These are phyloP conservation scores for Nothocercus julius DNA, from an alignment of 2,113 vertebrate genomes.

Conservation along the genomic window DNA sequence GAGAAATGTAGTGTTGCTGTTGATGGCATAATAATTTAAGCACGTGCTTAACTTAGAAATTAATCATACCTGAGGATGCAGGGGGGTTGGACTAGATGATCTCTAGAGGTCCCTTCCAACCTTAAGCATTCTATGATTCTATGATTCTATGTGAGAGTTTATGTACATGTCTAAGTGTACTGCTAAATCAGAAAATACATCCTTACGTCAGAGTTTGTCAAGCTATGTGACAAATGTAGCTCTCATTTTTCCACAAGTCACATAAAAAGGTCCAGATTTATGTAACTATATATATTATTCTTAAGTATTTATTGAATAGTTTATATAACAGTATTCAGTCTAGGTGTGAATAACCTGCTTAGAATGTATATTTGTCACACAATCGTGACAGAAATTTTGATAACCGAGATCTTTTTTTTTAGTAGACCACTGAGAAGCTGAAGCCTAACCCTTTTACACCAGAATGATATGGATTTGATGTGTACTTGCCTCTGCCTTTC, in stretches of 20 bases:
- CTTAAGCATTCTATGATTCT: too few relatives aligned
- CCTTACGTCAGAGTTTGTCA: background rate
- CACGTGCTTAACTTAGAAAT: background rate
- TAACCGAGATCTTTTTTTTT: background rate
- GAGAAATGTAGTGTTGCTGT: background rate
- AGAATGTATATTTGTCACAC: accelerated
- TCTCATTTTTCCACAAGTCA: background rate
- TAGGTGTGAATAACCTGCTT: background rate
- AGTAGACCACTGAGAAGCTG: background rate
- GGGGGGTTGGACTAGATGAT: too few relatives aligned
- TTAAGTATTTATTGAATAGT: background rate
- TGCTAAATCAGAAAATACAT: background rate
- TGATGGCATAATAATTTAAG: background rate
- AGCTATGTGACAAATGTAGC: background rate
- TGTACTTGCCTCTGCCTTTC: background rate
- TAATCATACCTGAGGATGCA: background rate
- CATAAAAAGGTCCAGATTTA: background rate
- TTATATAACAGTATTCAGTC: background rate
- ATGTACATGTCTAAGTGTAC: background rate
- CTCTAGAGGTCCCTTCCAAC: too few relatives aligned
- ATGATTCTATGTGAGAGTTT: background rate
- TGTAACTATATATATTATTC: background rate
- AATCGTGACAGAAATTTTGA: background rate
- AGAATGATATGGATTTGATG: background rate
- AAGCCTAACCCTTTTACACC: background rate